phyloP scores from a whole-genome alignment of 2,888 invertebrate species.

The Quadriops clusia region DNA sequence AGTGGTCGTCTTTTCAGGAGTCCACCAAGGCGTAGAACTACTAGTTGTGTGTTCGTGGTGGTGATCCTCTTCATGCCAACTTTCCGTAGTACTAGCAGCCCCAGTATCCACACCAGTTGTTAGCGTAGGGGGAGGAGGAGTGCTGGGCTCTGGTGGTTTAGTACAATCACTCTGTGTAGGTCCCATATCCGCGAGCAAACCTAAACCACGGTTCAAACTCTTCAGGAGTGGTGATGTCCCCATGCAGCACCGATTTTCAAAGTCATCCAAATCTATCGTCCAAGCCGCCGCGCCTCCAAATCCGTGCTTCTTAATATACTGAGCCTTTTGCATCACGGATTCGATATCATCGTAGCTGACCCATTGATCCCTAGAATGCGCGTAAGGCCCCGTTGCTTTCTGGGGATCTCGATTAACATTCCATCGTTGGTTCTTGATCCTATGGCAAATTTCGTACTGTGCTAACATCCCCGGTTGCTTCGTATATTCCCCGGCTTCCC shows the following conservation, averaged over 20 bases:
- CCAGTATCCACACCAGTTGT: constrained; percentile 56
- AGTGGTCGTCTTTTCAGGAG: constrained; percentile 30
- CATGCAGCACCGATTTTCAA: constrained; percentile 69
- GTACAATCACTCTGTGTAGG: constrained; percentile 49
- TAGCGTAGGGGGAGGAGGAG: constrained; percentile 64
- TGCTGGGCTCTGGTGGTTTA: constrained; percentile 58
- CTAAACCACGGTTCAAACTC: constrained; percentile 64
- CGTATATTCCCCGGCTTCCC: constrained; percentile 68
- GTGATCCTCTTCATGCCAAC: constrained; percentile 11
- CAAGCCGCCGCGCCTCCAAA: constrained; percentile 77
- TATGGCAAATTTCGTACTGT: constrained; percentile 74
- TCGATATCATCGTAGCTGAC: constrained; percentile 77
- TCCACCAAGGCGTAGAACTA: constrained; percentile 27
- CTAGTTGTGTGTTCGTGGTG: constrained; percentile 14
- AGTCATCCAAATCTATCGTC: constrained; percentile 84
- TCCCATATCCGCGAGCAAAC: constrained; percentile 49
- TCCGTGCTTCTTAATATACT: constrained; percentile 59
- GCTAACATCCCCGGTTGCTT: constrained; percentile 80
- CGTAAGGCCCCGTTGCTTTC: constrained; percentile 60
- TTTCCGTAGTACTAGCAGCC: constrained; percentile 19
- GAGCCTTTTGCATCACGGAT: constrained; percentile 63
- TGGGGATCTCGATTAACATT: constrained; percentile 40
- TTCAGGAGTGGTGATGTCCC: constrained; percentile 69
- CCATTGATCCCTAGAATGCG: constrained; percentile 74
- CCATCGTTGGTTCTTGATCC: constrained; percentile 58